Percentiles rank a stretch among this genome's conserved stretches.
These are phyloP conservation scores for Motacilla alba DNA, from an alignment of 2,113 vertebrate genomes.

Conservation along the genomic window DNA sequence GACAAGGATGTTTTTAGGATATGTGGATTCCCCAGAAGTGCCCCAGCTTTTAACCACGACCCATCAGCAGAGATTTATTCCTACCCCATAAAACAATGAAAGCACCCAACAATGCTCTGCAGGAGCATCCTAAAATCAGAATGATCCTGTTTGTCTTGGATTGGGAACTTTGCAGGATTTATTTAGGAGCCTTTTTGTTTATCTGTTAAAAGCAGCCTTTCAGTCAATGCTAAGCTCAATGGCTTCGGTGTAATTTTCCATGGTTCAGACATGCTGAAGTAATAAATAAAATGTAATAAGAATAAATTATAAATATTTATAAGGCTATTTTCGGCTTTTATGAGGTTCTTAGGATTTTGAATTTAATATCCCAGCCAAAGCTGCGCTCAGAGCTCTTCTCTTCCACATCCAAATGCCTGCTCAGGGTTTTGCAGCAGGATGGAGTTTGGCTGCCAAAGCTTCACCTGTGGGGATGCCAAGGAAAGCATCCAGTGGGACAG, in stretches of 20 bases:
- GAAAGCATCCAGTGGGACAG: slow-evolving; percentile 45
- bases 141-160: slow-evolving; percentile 61
- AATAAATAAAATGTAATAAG: slow-evolving; percentile 57
- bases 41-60: neutral
- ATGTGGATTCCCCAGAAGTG: neutral
- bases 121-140: slow-evolving; percentile 42
- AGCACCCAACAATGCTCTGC: slow-evolving; percentile 25
- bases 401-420: neutral
- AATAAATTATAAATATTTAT: slow-evolving; percentile 64
- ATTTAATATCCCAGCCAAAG: slow-evolving; percentile 37
- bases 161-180: slow-evolving; percentile 17
- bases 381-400: neutral
- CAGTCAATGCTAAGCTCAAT: neutral
- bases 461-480: slow-evolving; percentile 32
- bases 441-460: neutral
- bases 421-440: neutral
- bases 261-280: slow-evolving; percentile 2
- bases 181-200: slow-evolving; percentile 60
- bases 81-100: slow-evolving; percentile 14
- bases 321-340: slow-evolving; percentile 50
- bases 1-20: neutral
- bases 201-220: slow-evolving; percentile 21
- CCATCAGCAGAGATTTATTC: slow-evolving; percentile 7
- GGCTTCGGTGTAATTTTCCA: slow-evolving; percentile 37
- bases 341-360: slow-evolving; percentile 36